Evolutionary conservation across 1,140 invertebrate genomes (phyloP).

Genomic region (Zaprionus lachaisei): DNA sequence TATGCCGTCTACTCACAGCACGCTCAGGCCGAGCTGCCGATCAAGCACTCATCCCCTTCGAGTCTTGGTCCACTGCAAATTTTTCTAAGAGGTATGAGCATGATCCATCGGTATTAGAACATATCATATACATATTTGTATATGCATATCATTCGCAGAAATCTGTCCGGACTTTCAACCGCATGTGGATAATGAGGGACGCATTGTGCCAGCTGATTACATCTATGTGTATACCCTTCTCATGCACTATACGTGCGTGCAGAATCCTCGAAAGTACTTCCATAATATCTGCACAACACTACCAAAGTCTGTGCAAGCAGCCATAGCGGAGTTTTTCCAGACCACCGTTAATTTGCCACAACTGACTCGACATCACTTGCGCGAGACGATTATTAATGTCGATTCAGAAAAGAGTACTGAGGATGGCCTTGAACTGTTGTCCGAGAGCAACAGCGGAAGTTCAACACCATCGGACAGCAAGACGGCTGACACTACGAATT

Average conservation of each 20-base stretch:
- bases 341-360: conserved; percentile 38
- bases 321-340: conserved; percentile 62
- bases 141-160: conserved; percentile 40
- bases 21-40: conserved; percentile 9
- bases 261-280: conserved; percentile 54
- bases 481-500: conserved; percentile 2
- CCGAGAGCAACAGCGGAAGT: background rate
- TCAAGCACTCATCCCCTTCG: conserved; percentile 21
- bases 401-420: background rate
- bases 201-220: conserved; percentile 52
- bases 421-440: background rate
- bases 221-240: conserved; percentile 70
- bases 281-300: conserved; percentile 69
- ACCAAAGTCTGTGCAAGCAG: conserved; percentile 46
- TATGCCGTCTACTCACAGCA: conserved; percentile 50
- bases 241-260: conserved; percentile 74
- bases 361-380: conserved; percentile 47
- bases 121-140: conserved; percentile 4
- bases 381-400: conserved; percentile 51
- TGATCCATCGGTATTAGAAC: background rate
- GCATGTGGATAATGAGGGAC: conserved; percentile 34
- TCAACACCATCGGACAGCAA: background rate
- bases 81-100: conserved; percentile 40
- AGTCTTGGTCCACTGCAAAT: conserved; percentile 9
- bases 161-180: conserved; percentile 65